These are phyloP conservation scores for Kryphioiulus occultus DNA, from an alignment of 2,888 invertebrate genomes.

Conservation along the genomic window DNA sequence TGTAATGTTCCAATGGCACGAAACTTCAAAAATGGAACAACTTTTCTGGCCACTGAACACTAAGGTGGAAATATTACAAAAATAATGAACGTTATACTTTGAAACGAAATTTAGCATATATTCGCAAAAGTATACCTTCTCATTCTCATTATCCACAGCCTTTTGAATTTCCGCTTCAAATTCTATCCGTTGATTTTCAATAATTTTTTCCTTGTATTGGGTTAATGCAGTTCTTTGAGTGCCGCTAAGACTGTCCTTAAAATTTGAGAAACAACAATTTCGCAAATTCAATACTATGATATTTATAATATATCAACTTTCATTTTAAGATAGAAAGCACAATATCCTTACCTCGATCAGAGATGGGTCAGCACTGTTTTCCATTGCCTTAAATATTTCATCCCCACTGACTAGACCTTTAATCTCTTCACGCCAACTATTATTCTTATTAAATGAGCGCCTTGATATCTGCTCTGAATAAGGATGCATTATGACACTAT, in stretches of 20 bases:
- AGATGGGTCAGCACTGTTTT: background rate
- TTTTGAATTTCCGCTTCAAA: background rate
- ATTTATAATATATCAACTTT: background rate
- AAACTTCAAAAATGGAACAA: slow-evolving; percentile 44
- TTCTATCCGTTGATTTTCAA: background rate
- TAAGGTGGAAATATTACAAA: background rate
- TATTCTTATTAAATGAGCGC: background rate
- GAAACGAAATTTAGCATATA: background rate
- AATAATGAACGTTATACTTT: background rate
- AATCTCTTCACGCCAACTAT: background rate
- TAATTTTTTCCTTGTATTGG: background rate
- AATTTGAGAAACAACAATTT: background rate
- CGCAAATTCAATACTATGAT: background rate
- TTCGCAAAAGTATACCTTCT: background rate
- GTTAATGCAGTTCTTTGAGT: background rate
- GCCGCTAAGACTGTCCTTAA: background rate
- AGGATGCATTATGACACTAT: background rate
- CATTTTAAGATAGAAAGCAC: background rate
- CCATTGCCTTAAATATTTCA: background rate
- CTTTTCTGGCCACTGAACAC: slow-evolving; percentile 33
- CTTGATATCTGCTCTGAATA: slow-evolving; percentile 18
- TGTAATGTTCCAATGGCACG: background rate
- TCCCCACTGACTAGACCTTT: background rate
- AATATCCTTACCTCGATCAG: background rate
- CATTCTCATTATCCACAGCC: slow-evolving; percentile 29